Evolutionary conservation across 2,888 invertebrate species (phyloP).

Genomic region (Ctena decussata): DNA sequence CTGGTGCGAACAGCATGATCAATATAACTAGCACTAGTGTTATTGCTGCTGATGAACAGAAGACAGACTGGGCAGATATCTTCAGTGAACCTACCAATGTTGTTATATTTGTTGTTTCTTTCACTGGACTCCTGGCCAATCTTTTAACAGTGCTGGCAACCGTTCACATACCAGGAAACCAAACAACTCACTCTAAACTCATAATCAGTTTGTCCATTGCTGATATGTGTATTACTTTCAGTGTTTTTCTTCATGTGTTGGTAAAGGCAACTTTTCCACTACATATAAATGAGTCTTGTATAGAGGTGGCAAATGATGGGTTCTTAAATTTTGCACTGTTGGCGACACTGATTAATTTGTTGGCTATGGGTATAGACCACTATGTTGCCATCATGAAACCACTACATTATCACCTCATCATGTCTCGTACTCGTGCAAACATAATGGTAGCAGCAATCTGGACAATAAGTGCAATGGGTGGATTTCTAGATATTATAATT

Average conservation of each 20-base stretch:
- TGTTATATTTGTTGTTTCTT: background rate
- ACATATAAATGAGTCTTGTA: background rate
- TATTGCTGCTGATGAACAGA: no score
- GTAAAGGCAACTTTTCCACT: background rate
- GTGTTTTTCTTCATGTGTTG: slow-evolving; percentile 65
- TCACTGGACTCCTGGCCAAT: slow-evolving; percentile 77
- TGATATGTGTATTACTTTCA: slow-evolving; percentile 77
- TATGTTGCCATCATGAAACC: slow-evolving; percentile 78
- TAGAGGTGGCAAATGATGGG: slow-evolving; percentile 40
- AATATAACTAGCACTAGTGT: no score
- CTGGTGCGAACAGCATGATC: no score
- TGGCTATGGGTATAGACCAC: slow-evolving; percentile 79
- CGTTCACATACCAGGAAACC: slow-evolving; percentile 72
- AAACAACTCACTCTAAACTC: slow-evolving; percentile 78
- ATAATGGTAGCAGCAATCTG: slow-evolving; percentile 74
- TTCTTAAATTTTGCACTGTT: slow-evolving; percentile 74
- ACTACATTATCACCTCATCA: slow-evolving; percentile 66
- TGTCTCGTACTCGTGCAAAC: slow-evolving; percentile 65
- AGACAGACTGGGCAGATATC: no score
- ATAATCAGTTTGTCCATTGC: slow-evolving; percentile 79
- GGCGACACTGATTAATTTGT: slow-evolving; percentile 76
- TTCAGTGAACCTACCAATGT: background rate
- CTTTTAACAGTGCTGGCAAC: slow-evolving; percentile 79
- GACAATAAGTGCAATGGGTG: slow-evolving; percentile 68
- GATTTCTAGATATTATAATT: slow-evolving; percentile 64